phyloP scores from a whole-genome alignment of 2,888 invertebrate species.

The Quadroppia sp. region DNA sequence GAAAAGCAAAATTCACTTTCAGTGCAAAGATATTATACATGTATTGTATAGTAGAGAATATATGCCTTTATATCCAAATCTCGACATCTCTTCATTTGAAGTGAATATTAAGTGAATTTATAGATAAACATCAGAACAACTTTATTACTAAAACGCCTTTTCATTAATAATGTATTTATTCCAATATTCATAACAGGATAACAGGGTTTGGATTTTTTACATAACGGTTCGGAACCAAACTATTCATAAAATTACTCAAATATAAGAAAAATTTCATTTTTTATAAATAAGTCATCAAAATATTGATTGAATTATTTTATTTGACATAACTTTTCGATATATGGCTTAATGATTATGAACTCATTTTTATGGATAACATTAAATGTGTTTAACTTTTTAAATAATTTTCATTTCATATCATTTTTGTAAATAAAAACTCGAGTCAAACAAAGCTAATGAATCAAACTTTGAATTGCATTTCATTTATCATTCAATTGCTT shows the following conservation, averaged over 20 bases:
- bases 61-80: no score
- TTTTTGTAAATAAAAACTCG: no score
- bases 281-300: not conserved
- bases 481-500: no score
- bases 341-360: not conserved
- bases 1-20: no score
- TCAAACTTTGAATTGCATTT: no score
- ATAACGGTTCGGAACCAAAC: not conserved
- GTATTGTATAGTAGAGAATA: no score
- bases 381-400: no score
- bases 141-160: constrained; percentile 16
- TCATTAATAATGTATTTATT: constrained; percentile 16
- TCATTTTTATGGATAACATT: no score
- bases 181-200: not conserved
- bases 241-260: not conserved
- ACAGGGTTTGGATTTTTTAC: no score
- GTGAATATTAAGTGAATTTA: not conserved
- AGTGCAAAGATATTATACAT: no score
- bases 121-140: not conserved
- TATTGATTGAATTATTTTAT: not conserved
- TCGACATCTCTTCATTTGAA: not conserved
- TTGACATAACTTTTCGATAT: not conserved
- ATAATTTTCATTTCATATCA: no score
- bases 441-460: no score
- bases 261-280: not conserved